phyloP scores from a whole-genome alignment of 1,140 invertebrate species.

The Sarcophaga bullata region DNA sequence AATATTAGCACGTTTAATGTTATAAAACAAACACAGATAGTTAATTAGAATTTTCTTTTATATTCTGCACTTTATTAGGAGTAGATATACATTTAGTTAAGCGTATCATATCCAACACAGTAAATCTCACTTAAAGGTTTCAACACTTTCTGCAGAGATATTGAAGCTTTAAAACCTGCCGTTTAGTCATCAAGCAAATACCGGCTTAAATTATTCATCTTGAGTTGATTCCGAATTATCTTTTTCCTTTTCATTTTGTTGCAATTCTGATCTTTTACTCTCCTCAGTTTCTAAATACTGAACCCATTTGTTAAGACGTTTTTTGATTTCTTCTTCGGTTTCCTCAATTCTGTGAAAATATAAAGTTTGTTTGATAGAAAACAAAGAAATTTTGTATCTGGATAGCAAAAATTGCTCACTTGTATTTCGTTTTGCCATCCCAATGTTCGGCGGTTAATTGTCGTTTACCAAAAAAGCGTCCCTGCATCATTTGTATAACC shows the following conservation, averaged over 20 bases:
- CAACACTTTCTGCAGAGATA: no score
- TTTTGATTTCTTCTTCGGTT: conserved; percentile 86
- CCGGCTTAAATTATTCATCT: background rate
- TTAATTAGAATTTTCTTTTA: no score
- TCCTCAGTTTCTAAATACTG: conserved; percentile 74
- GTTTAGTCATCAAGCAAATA: no score
- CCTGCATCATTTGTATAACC: conserved; percentile 88
- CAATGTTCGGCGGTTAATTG: conserved; percentile 88
- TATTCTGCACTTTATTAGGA: no score
- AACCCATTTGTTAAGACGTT: conserved; percentile 88
- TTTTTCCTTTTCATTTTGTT: background rate
- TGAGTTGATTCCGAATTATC: background rate
- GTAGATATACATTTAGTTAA: no score
- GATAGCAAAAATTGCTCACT: conserved; percentile 66
- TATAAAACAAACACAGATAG: no score
- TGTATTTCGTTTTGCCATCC: conserved; percentile 97
- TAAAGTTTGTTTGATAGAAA: background rate
- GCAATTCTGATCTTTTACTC: conserved; percentile 40
- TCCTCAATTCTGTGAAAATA: conserved; percentile 76
- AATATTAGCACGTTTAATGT: no score
- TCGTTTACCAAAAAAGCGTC: conserved; percentile 90
- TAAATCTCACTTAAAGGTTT: no score
- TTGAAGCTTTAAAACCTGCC: no score
- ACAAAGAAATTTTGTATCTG: background rate
- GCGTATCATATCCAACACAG: no score